Evolutionary conservation across 2,888 invertebrate genomes (phyloP).

Genomic region (Phytoseiulus persimilis): DNA sequence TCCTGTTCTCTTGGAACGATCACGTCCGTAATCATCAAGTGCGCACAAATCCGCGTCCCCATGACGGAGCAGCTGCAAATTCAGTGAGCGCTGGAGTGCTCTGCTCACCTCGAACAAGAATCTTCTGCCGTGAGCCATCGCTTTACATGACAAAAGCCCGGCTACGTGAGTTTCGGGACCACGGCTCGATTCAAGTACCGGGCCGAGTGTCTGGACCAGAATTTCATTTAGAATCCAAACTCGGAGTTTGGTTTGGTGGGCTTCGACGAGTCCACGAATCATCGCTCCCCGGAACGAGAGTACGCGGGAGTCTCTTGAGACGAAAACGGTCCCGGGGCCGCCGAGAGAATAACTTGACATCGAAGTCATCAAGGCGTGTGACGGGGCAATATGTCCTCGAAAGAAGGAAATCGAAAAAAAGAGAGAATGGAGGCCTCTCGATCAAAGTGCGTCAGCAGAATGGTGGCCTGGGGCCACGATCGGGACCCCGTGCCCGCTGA

Average conservation of each 20-base stretch:
- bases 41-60: background rate
- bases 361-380: background rate
- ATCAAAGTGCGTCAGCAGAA: background rate
- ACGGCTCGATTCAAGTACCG: no score
- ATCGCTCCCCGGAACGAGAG: background rate
- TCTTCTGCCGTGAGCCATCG: no score
- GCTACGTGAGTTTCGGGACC: background rate
- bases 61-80: background rate
- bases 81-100: background rate
- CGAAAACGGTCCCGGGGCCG: background rate
- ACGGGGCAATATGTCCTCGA: background rate
- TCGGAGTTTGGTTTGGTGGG: background rate
- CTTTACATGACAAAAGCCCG: background rate
- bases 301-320: background rate
- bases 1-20: background rate
- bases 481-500: background rate
- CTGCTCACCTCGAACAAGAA: background rate
- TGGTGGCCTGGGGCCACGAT: background rate
- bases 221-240: background rate
- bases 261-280: background rate
- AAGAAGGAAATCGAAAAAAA: background rate
- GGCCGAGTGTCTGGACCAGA: no score
- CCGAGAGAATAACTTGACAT: background rate
- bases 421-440: background rate
- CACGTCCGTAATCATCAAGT: background rate